These are phyloP conservation scores for Bubo blakistoni DNA, from an alignment of 2,113 vertebrate genomes.

Conservation along the genomic window DNA sequence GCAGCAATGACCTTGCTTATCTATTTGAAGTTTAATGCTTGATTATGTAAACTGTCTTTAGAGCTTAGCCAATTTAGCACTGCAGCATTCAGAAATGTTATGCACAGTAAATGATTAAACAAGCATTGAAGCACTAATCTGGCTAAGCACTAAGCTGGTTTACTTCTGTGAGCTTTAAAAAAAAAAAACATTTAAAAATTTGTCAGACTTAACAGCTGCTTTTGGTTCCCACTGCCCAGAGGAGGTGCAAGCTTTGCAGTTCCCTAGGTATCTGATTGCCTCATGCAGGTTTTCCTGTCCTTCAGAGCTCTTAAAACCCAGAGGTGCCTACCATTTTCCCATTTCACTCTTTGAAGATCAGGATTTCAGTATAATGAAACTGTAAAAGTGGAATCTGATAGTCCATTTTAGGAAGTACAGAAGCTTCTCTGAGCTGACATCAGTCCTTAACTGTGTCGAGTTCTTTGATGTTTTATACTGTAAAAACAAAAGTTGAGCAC, in stretches of 20 bases:
- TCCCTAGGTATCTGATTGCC: neutral
- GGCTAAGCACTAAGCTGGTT: constrained; percentile 45
- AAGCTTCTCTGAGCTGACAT: neutral
- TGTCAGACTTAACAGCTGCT: neutral
- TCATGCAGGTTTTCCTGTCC: neutral
- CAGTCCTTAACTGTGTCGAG: neutral
- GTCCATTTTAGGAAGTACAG: neutral
- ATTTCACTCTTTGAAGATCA: neutral
- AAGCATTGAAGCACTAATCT: constrained; percentile 38
- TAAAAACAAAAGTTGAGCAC: neutral
- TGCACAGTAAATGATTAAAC: neutral
- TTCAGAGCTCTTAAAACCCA: neutral
- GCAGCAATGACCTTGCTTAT: constrained; percentile 21
- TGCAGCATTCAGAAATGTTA: neutral
- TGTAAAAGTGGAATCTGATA: neutral
- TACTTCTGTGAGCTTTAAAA: neutral
- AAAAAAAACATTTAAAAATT: neutral
- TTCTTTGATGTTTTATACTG: neutral
- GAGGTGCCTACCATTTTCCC: neutral
- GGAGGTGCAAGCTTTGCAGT: neutral
- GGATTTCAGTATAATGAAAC: neutral
- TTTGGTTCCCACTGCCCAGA: neutral
- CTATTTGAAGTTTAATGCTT: constrained; percentile 42
- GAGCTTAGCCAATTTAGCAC: constrained; percentile 21
- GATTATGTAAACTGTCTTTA: constrained; percentile 49